A percentile compares a stretch with the other conserved stretches of the same genome.
Evolutionary conservation across 2,797 vertebrate genomes (phyloP).

Genomic region (Tenualosa ilisha): DNA sequence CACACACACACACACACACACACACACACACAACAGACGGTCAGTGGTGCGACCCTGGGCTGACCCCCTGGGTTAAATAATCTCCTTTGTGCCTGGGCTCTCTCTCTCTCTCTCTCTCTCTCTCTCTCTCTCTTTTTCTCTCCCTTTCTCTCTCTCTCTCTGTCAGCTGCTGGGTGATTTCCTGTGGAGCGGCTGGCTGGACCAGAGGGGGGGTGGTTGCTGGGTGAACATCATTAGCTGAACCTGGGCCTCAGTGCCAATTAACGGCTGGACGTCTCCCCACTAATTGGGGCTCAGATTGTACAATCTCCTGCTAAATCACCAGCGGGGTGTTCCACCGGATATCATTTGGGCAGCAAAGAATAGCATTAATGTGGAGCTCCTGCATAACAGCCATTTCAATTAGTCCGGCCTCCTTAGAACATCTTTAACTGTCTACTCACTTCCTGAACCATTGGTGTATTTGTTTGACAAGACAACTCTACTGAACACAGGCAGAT

Average conservation of each 20-base stretch:
- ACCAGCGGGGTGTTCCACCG: neutral
- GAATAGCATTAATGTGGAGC: neutral
- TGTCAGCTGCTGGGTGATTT: neutral
- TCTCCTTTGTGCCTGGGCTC: slow-evolving; percentile 1
- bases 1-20: neutral
- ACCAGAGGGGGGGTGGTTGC: neutral
- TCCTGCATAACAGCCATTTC: neutral
- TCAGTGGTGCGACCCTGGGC: neutral
- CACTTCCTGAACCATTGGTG: neutral
- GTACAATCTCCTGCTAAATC: neutral
- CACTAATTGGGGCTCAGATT: neutral
- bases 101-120: too few relatives aligned
- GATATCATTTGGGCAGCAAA: neutral
- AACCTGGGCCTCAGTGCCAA: slow-evolving; percentile 14
- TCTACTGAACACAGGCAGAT: neutral
- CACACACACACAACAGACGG: slow-evolving; percentile 21
- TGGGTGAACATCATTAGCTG: neutral
- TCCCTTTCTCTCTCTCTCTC: too few relatives aligned
- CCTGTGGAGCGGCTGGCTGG: neutral
- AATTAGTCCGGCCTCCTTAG: neutral
- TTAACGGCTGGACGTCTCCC: neutral
- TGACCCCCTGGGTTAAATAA: slow-evolving; percentile 9
- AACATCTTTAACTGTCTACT: neutral
- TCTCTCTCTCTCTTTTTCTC: too few relatives aligned
- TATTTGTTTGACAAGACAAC: neutral